These are phyloP conservation scores for Lasioglossum villosulum DNA, from an alignment of 2,888 invertebrate species.

Conservation along the genomic window DNA sequence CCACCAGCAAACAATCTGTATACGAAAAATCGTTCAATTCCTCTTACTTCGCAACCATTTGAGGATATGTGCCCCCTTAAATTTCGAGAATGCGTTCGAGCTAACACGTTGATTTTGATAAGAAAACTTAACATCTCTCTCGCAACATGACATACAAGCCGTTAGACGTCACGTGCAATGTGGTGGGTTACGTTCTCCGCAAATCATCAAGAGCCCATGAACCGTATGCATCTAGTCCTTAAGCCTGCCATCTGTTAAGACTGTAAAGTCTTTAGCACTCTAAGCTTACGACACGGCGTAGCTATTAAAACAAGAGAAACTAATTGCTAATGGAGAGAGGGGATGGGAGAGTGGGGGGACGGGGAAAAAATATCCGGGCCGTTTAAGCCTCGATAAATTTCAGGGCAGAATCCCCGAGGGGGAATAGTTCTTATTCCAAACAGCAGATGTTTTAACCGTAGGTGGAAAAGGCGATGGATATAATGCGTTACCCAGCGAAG, in stretches of 20 bases:
- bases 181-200: slow-evolving; percentile 16
- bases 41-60: not conserved
- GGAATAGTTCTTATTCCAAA: slow-evolving; percentile 21
- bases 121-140: not conserved
- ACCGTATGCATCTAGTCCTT: slow-evolving; percentile 16
- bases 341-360: too few species aligned
- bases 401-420: not conserved
- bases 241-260: slow-evolving; percentile 32
- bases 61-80: not conserved
- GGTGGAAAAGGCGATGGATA: slow-evolving; percentile 9
- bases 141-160: not conserved
- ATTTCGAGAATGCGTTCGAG: not conserved
- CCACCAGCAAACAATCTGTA: not conserved
- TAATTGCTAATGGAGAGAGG: slow-evolving; percentile 17
- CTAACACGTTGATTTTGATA: not conserved
- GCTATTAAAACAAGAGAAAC: slow-evolving; percentile 19
- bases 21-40: not conserved
- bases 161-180: slow-evolving; percentile 17
- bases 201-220: slow-evolving; percentile 23
- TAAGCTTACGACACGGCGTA: not conserved
- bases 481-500: not conserved
- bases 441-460: slow-evolving; percentile 1
- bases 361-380: not conserved
- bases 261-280: slow-evolving; percentile 27
- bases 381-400: slow-evolving; percentile 27